These are phyloP conservation scores for Lepidocyrtinus sp. DNA, from an alignment of 2,888 invertebrate genomes.

Conservation along the genomic window DNA sequence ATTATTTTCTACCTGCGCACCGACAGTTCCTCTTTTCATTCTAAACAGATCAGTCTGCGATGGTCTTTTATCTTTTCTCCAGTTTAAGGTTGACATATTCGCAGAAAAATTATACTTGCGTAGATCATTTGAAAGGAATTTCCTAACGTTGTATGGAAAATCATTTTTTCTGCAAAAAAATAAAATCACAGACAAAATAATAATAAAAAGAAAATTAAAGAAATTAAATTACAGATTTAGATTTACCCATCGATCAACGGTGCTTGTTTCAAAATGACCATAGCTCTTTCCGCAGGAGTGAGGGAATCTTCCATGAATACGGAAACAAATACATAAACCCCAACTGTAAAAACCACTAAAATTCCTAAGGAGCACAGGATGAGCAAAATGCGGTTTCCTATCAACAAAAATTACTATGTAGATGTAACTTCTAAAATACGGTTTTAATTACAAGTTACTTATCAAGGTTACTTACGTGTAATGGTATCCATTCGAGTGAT, in stretches of 20 bases:
- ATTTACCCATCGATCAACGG: slow-evolving; percentile 70
- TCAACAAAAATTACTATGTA: not conserved
- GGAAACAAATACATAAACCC: slow-evolving; percentile 35
- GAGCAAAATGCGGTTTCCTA: slow-evolving; percentile 48
- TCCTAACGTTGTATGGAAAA: slow-evolving; percentile 71
- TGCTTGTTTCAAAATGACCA: slow-evolving; percentile 59
- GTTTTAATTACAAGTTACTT: not conserved
- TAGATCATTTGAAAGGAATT: slow-evolving; percentile 71
- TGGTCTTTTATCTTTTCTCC: slow-evolving; percentile 66
- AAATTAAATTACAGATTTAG: not conserved
- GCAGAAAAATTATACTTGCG: slow-evolving; percentile 70
- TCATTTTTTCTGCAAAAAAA: slow-evolving; percentile 72
- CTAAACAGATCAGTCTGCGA: slow-evolving; percentile 73
- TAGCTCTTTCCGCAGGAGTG: slow-evolving; percentile 64
- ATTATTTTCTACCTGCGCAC: slow-evolving; percentile 72
- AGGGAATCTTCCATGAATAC: slow-evolving; percentile 50
- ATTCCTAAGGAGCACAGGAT: slow-evolving; percentile 18
- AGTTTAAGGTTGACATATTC: slow-evolving; percentile 69
- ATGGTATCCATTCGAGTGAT: not conserved
- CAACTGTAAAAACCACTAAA: slow-evolving; percentile 33
- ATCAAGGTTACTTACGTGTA: slow-evolving; percentile 1
- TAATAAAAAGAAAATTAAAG: not conserved
- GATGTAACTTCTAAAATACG: not conserved
- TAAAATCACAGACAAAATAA: not conserved
- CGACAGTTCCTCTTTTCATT: slow-evolving; percentile 72